phyloP scores from a whole-genome alignment of 2,888 invertebrate genomes.

The Drosophila heteroneura region DNA sequence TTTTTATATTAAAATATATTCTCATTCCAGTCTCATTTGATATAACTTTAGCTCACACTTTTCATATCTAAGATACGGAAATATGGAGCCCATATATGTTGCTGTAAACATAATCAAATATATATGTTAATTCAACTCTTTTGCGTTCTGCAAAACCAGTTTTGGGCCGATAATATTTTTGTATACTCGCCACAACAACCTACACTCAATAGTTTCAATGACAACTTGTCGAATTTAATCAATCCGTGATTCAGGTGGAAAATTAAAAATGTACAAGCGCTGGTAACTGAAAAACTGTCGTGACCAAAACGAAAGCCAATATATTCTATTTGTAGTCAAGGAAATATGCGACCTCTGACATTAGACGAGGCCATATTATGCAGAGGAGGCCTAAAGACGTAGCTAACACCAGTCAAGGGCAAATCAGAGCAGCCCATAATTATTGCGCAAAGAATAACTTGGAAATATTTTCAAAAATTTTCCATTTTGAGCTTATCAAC shows the following conservation, averaged over 20 bases:
- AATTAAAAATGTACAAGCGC: slow-evolving; percentile 4
- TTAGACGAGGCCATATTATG: slow-evolving; percentile 19
- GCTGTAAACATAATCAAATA: not conserved
- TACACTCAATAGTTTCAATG: slow-evolving; percentile 23
- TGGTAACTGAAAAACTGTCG: slow-evolving; percentile 22
- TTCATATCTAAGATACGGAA: not conserved
- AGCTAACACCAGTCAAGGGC: not conserved
- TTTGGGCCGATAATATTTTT: not conserved
- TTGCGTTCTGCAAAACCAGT: slow-evolving; percentile 23
- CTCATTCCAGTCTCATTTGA: not conserved
- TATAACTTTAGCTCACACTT: not conserved
- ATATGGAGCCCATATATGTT: too few relatives aligned
- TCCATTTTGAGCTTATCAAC: not conserved
- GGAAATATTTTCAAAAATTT: not conserved
- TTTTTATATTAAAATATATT: not conserved
- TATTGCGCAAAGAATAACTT: not conserved
- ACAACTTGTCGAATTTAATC: slow-evolving; percentile 11
- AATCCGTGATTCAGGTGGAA: not conserved
- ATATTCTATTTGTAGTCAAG: not conserved
- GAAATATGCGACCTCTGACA: slow-evolving; percentile 46
- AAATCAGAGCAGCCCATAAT: not conserved
- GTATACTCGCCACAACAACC: not conserved
- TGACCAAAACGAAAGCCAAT: slow-evolving; percentile 2
- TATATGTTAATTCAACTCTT: not conserved
- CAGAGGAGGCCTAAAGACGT: not conserved